Base-by-base conservation (phyloP, 1,140 invertebrate species). In the Ips nitidus region DNA sequence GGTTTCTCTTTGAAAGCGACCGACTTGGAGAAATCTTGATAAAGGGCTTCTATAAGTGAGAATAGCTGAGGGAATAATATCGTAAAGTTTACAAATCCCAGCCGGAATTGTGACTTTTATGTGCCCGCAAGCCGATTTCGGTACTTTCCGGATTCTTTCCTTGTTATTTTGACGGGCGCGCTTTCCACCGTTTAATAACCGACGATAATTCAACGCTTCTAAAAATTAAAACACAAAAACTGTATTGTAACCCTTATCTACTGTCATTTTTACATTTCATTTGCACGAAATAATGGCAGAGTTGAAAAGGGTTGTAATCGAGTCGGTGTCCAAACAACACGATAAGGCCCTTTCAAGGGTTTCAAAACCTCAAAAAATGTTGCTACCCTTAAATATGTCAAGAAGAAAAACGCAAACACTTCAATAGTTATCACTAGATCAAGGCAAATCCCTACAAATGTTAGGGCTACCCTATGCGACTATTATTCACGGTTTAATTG, bases 101-200 rank as follows among this genome's bases (percentile, higher is more conserved):
- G 79, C 80, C 76, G 76, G 79, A 80, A 80, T 80, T 80, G 79
- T 80, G 79, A 80, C 79, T 80, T 80, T 80, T 80, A 80, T 80
- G 79, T 78, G 70, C 70, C 76, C 78, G 75, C 79, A 79, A 80
- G 77, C 70, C 67, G 67, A 63, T 63, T 69, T 69, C 55, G 58
- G 58, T 39, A 66, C 75, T 75, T 75, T 77, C 45, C 71, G 74
- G 72, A 71, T 78, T 74, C 75, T 76, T 76, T 77, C 77, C 77
- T n/a, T 2, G 47, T 50, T 7, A 2, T 7, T 22, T 2, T 7
- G 22, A 22, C 2, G 22, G 2, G 22, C 2, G 47, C 47, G 22
- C 7, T 50, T 50, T 50, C 47, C 22, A 22, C 22, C 22, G 22
- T 22, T 22, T 22, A 22, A 22, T 22, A 22, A 22, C 22, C 22